These are phyloP conservation scores for Cassiopea andromeda DNA, from an alignment of 30 jellyfish, hydroid and myxozoan species.

Conservation along the genomic window DNA sequence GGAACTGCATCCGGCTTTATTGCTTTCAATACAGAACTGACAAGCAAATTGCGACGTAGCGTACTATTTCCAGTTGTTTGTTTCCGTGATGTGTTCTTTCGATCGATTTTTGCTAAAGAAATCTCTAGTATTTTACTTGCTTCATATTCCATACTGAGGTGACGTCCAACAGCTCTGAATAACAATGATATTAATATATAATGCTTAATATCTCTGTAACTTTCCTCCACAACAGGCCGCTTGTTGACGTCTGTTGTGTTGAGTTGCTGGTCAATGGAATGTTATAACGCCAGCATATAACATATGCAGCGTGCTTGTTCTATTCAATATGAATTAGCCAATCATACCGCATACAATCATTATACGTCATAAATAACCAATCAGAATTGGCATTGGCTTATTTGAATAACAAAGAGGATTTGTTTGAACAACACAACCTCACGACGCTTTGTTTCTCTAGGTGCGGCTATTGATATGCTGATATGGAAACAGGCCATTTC, in stretches of 20 bases:
- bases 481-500: not conserved
- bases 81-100: conserved; percentile 58
- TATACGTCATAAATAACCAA: conserved; percentile 53
- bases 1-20: conserved; percentile 53
- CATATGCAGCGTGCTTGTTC: conserved; percentile 70
- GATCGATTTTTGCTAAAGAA: conserved; percentile 77
- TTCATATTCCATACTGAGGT: conserved; percentile 60
- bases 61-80: conserved; percentile 54
- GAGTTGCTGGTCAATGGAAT: conserved; percentile 31
- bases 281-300: conserved; percentile 59
- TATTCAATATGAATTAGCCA: conserved; percentile 57
- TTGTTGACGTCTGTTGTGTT: conserved; percentile 10
- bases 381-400: conserved; percentile 31
- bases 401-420: conserved; percentile 62
- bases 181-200: not conserved
- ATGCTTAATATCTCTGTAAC: not conserved
- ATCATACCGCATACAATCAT: conserved; percentile 16
- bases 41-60: conserved; percentile 72
- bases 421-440: conserved; percentile 23
- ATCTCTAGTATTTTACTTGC: conserved; percentile 52
- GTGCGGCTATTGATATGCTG: conserved; percentile 32
- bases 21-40: conserved; percentile 72
- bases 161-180: not conserved
- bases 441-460: not conserved
- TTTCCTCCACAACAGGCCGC: not conserved